These are phyloP conservation scores for Rhyacophila brunnea DNA, from an alignment of 1,140 invertebrate genomes.

Conservation along the genomic window DNA sequence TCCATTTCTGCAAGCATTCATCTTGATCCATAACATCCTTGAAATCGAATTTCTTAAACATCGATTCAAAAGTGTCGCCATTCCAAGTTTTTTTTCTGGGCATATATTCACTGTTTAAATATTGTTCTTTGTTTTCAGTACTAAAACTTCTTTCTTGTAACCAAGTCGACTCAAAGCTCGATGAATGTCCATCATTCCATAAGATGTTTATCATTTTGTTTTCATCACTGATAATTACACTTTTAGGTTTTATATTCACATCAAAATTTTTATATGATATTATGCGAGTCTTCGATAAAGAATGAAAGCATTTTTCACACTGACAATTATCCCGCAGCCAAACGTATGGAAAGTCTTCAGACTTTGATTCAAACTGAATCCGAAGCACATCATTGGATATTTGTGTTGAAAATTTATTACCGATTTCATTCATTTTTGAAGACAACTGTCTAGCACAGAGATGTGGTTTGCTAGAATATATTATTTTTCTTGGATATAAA, in stretches of 20 bases:
- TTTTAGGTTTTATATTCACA: conserved; percentile 45
- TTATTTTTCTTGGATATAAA: too few relatives aligned
- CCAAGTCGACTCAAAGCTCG: conserved; percentile 56
- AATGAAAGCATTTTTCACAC: conserved; percentile 63
- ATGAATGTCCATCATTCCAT: conserved; percentile 63
- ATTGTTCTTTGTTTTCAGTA: conserved; percentile 44
- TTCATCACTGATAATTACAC: conserved; percentile 36
- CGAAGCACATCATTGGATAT: too few relatives aligned
- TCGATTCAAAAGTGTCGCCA: conserved; percentile 49
- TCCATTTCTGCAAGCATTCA: conserved; percentile 54
- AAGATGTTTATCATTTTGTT: conserved; percentile 40
- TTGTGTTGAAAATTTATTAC: too few relatives aligned
- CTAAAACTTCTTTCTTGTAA: conserved; percentile 59
- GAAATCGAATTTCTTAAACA: conserved; percentile 56
- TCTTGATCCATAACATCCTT: conserved; percentile 53
- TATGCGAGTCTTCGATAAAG: conserved; percentile 57
- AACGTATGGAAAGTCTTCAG: conserved; percentile 54
- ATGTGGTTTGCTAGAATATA: too few relatives aligned
- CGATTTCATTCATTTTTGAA: too few relatives aligned
- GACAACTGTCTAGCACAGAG: too few relatives aligned
- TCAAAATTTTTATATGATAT: conserved; percentile 56
- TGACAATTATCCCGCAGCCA: conserved; percentile 71
- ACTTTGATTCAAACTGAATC: too few relatives aligned
- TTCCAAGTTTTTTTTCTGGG: conserved; percentile 55
- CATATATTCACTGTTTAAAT: conserved; percentile 52